Conservation (phyloP, 1,140 invertebrate genomes). For the Drosophila orosa region DNA sequence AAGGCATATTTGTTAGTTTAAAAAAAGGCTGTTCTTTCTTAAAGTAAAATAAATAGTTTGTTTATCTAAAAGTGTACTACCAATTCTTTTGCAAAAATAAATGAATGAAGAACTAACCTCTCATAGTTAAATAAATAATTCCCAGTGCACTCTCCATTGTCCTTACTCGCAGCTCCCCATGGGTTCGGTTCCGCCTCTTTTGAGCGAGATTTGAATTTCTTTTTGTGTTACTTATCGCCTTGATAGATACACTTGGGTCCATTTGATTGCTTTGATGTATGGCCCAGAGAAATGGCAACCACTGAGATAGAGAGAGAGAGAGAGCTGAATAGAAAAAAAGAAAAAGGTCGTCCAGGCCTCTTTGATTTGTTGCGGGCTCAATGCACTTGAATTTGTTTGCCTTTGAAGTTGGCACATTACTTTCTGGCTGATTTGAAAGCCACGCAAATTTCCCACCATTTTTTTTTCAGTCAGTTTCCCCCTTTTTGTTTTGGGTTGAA, state of each 20-base stretch:
- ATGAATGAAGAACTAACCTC: too few relatives aligned
- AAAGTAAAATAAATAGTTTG: too few relatives aligned
- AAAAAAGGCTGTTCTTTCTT: accelerated
- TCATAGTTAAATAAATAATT: neutral
- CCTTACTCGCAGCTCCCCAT: neutral
- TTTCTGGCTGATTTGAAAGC: slow-evolving; percentile 51
- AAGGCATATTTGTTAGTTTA: neutral
- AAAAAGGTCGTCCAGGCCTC: slow-evolving; percentile 25
- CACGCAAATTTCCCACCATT: neutral
- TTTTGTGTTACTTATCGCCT: slow-evolving; percentile 60
- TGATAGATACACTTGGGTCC: slow-evolving; percentile 62
- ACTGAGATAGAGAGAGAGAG: neutral
- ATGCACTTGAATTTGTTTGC: slow-evolving; percentile 59
- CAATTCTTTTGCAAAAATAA: neutral
- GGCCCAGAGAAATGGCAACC: slow-evolving; percentile 12
- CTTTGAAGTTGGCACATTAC: slow-evolving; percentile 51
- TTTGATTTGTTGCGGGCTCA: slow-evolving; percentile 59
- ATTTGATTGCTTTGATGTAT: slow-evolving; percentile 74
- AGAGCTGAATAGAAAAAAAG: neutral
- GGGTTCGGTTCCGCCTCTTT: slow-evolving; percentile 25
- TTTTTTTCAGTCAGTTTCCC: neutral
- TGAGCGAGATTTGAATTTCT: slow-evolving; percentile 62
- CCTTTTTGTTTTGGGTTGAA: slow-evolving; percentile 3
- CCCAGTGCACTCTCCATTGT: slow-evolving; percentile 2
- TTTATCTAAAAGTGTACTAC: neutral